Evolutionary conservation across 2,888 invertebrate genomes (phyloP), one percentile per base, ranked within the genome.

Genomic region (Netelia inedita): DNA sequence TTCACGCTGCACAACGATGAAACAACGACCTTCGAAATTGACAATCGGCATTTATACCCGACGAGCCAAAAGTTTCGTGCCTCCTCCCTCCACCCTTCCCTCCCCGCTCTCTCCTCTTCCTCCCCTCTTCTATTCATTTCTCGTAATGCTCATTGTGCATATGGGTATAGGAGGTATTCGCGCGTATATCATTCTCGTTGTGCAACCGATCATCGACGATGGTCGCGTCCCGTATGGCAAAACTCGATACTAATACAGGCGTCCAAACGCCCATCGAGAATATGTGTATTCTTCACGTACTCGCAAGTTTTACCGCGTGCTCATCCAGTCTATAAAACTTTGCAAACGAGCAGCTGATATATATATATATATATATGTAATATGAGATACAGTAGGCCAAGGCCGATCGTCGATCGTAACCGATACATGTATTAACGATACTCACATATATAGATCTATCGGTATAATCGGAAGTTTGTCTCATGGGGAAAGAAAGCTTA

Each of bases 341-440:
- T 81, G 76, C 68, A 61, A 53, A 80, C 72, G 79, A 61, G 72
- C 75, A 21, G 35, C 43, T 41, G 55, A 55, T 14, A 63, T 14
- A 14, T 23, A 21, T 59, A 23, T 68, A 68, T 43, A 23, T 55
- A 41, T 71, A 43, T 16, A 71, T 65, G 21, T 53, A 68, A 59
- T 61, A 63, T 63, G 83, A 82, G 73, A 83, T 68, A 72, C 74
- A 88, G 88, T 88, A 82, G 87, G 87, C 87, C 87, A 88, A 88
- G 88, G 88, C 85, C 84, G 79, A 84, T 75, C 78, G 50, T 78
- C 73, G 78, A 73, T 72, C 73, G 78, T 63, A 81, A 73, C 73
- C 68, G 59, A 80, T 76, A 59, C 23, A 14, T 23, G 16, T 19
- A 28, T 19, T 6, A 63, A 23, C 28, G 28, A 61, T 23, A 65